A percentile compares a stretch with the other conserved stretches of the same genome.
Evolutionary conservation across 1,140 invertebrate genomes (phyloP).

Genomic region (Parasteatoda tepidariorum): DNA sequence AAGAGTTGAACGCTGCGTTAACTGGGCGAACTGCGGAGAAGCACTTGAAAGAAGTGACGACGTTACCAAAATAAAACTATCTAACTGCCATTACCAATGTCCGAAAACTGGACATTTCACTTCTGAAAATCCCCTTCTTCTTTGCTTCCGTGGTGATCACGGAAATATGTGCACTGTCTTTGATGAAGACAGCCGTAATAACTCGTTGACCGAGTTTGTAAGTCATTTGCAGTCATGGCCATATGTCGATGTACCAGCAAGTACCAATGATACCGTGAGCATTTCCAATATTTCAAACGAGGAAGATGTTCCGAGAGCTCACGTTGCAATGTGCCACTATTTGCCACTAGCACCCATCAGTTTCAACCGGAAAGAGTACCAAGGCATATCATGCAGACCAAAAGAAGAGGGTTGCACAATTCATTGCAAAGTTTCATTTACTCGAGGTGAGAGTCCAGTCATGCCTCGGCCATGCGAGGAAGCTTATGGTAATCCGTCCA

Average conservation of each 20-base stretch:
- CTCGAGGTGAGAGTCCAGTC: slow-evolving; percentile 8
- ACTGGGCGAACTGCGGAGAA: slow-evolving; percentile 62
- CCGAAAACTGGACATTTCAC: slow-evolving; percentile 17
- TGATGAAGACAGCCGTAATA: slow-evolving; percentile 37
- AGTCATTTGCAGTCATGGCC: slow-evolving; percentile 62
- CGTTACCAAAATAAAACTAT: slow-evolving; percentile 61
- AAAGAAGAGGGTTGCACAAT: slow-evolving; percentile 53
- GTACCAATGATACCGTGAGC: not conserved
- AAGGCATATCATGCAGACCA: slow-evolving; percentile 62
- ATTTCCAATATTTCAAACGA: not conserved
- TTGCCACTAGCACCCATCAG: slow-evolving; percentile 55
- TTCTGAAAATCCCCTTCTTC: slow-evolving; percentile 60
- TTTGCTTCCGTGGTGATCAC: slow-evolving; percentile 60
- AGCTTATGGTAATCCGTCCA: slow-evolving; percentile 57
- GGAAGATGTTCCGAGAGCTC: slow-evolving; percentile 34
- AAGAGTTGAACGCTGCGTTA: slow-evolving; percentile 62
- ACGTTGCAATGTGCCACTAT: slow-evolving; percentile 60
- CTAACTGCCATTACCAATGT: slow-evolving; percentile 62
- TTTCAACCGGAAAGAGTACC: slow-evolving; percentile 58
- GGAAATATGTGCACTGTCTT: slow-evolving; percentile 58
- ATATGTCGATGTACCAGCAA: slow-evolving; percentile 44
- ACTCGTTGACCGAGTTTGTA: slow-evolving; percentile 60
- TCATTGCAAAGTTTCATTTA: slow-evolving; percentile 60
- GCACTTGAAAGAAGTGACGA: slow-evolving; percentile 51
- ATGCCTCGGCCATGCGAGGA: slow-evolving; percentile 61